Evolutionary conservation across 2,797 vertebrate genomes (phyloP).

Genomic region (Microctenopoma steveboyesi): DNA sequence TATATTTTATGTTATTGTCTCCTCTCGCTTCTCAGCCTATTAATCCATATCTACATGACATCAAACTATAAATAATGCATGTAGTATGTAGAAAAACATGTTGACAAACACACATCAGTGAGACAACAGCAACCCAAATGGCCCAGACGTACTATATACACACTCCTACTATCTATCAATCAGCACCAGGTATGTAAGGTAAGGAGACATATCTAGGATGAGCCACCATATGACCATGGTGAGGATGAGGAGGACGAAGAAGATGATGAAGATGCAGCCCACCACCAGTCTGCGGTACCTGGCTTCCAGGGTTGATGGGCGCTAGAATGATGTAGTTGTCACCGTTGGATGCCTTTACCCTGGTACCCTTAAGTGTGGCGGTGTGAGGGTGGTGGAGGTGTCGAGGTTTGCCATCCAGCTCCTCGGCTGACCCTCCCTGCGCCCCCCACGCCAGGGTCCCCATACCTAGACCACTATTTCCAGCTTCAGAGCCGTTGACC

Average conservation of each 20-base stretch:
- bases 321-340: constrained; percentile 97
- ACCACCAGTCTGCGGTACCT: constrained; percentile 86
- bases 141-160: constrained; percentile 45
- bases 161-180: constrained; percentile 78
- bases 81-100: constrained; percentile 41
- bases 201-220: constrained; percentile 82
- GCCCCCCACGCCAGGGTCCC: constrained; percentile 71
- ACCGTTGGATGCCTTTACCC: constrained; percentile 84
- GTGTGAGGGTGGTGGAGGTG: constrained; percentile 76
- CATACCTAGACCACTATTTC: constrained; percentile 59
- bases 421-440: constrained; percentile 82
- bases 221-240: constrained; percentile 77
- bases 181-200: constrained; percentile 75
- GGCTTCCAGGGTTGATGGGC: constrained; percentile 91
- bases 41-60: constrained; percentile 40
- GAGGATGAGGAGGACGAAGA: constrained; percentile 74
- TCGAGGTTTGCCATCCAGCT: constrained; percentile 72
- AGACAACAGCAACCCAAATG: constrained; percentile 41
- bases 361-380: constrained; percentile 84
- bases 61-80: constrained; percentile 24
- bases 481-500: constrained; percentile 81
- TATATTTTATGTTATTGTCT: constrained; percentile 36
- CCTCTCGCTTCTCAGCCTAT: constrained; percentile 8
- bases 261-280: constrained; percentile 82
- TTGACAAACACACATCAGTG: constrained; percentile 39